Evolutionary conservation across 2,113 vertebrate genomes (phyloP), one percentile per base, ranked within the genome.

Genomic region (Jacana jacana): DNA sequence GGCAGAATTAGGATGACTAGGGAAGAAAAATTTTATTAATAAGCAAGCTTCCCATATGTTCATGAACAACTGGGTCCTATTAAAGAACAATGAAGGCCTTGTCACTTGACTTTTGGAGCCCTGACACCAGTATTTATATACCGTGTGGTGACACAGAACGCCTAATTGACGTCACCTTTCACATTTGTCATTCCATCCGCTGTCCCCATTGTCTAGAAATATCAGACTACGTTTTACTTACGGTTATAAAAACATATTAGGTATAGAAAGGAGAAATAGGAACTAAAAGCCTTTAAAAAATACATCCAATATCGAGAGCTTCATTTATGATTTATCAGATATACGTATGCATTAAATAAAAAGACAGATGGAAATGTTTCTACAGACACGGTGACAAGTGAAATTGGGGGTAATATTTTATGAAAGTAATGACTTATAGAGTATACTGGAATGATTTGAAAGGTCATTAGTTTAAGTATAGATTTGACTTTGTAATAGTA

Each of bases 11-110:
- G 86, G 64, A 88, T 5, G 55, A 81, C 72, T 82, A 85, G 51
- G 46, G 78, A 96, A 96, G 91, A 94, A 97, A 95, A 94, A 90
- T 72, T 63, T 91, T 93, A 90, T 91, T 92, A 94, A 93, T 95
- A 95, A 97, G 69, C 51, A 39, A 60, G 46, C 69, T 80, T 97
- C 83, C 87, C 94, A 80, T 61, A 91, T 85, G 86, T 79, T 97
- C 93, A 49, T 73, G 96, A 97, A 78, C 91, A 96, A 95, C 84
- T 89, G 78, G 73, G 73, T 95, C 52, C 82, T 96, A 93, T 96
- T 96, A 97, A 95, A 91, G 94, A 91, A 97, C 95, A 97, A 96
- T 97, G 93, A 96, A 97, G 90, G 94, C 93, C 91, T 91, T 97
- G 89, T 94, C 91, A 96, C 78, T 91, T 94, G 91, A 92, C 92